Percentiles rank a stretch among this genome's conserved stretches.
Evolutionary conservation across 2,113 vertebrate genomes (phyloP).

Genomic region (Solea solea): DNA sequence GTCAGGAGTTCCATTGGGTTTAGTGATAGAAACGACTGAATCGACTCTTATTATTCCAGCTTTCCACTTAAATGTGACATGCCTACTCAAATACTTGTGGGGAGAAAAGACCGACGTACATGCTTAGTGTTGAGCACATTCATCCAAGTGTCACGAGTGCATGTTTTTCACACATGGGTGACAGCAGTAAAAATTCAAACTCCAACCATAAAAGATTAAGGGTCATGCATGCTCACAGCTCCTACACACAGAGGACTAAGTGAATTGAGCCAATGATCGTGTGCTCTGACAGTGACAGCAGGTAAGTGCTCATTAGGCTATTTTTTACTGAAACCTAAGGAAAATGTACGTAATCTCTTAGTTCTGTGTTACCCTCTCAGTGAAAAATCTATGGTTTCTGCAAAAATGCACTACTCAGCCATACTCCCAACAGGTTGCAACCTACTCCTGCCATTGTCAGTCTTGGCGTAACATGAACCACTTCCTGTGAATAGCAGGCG

Average conservation of each 20-base stretch:
- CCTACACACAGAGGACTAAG: not conserved
- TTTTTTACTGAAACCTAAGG: too few relatives aligned
- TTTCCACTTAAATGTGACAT: not conserved
- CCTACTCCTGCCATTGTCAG: too few relatives aligned
- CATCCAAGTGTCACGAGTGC: not conserved
- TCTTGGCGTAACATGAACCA: too few relatives aligned
- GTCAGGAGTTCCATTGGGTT: constrained; percentile 27
- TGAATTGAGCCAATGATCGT: not conserved
- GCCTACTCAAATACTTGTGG: not conserved
- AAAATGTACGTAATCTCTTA: too few relatives aligned
- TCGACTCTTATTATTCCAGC: not conserved
- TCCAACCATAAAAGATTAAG: constrained; percentile 14
- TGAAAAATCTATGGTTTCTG: too few relatives aligned
- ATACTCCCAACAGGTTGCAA: too few relatives aligned
- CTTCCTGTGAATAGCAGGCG: too few relatives aligned
- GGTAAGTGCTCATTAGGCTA: not conserved
- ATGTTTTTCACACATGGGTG: constrained; percentile 11
- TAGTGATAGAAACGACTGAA: constrained; percentile 18
- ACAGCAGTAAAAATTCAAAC: constrained; percentile 10
- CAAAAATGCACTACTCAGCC: too few relatives aligned
- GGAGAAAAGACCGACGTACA: not conserved
- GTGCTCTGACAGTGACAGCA: constrained; percentile 7
- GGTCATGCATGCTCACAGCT: not conserved
- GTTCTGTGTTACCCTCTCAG: too few relatives aligned
- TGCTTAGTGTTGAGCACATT: not conserved